Evolutionary conservation across 2,888 invertebrate species (phyloP), one percentile per base, ranked within the genome.

Genomic region (Megaustenia siamemsis): DNA sequence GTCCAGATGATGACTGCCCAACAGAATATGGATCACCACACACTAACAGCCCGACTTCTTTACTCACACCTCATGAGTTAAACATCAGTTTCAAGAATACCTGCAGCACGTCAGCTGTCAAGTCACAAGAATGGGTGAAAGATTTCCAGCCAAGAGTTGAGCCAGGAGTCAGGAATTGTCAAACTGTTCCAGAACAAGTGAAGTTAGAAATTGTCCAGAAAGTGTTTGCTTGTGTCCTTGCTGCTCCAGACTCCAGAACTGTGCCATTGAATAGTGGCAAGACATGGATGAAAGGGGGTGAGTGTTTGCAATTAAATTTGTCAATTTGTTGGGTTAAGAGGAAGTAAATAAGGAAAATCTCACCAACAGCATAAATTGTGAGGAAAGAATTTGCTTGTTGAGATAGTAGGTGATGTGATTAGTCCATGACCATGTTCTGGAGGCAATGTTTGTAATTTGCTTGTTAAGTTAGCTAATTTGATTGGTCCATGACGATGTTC

Each of bases 101-200:
- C 49, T 6, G 49, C 32, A 40, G 2, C 24, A 28, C 49, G 18
- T 15, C 18, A 18, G 49, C 24, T 24, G 28, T 21, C 35, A 76
- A 56, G 21, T 15, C 63, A 6, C 32, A 43, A 24, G 28, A 66
- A 24, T 92, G 90, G 92, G 91, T 89, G 15, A 86, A 85, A 84
- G 89, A 87, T 24, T 93, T 93, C 78, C 85, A 88, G 28, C 90
- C 93, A 5, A 87, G 93, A 45, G 68, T 43, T 32, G 85, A 85
- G 45, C 66, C 21, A 40, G 45, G 35, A 15, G 68, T 97, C 0
- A 95, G 96, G 89, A 99, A 98, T 93, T 98, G 98, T 93, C 97
- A 98, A 1, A 95, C 96, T 94, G 94, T 98, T 79, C 96, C 97
- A 85, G 96, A 95, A 92, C 94, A 93, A 84, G 93, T 97, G 18